Base-by-base conservation (phyloP, 2,113 vertebrate species). In the Ploceus nigricollis region DNA sequence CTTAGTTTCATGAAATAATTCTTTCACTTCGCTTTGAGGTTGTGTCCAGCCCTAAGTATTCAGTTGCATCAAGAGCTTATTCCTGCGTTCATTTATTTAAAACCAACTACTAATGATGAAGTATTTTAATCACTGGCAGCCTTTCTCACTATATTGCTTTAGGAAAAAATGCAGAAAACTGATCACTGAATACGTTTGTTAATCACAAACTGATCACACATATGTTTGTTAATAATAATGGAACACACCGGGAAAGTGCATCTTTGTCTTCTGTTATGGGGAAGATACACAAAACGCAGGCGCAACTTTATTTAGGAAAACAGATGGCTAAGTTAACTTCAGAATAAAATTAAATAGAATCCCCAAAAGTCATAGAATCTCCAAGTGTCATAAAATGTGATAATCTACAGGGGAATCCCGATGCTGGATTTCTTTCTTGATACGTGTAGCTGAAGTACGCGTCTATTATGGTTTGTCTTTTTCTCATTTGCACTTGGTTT, bases 361-460 rank as follows among this genome's bases (percentile, higher is more conserved):
- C 20, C 20, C 15, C 2, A 1, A 39, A 92, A 28, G 3, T 68
- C 21, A 58, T 50, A 54, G 47, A 57, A 66, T 73, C 20, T 21
- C 21, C 2, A 1, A 54, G 90, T 22, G 3, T 75, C 30, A 69
- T 9, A 81, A 15, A 10, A 50, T 23, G 5, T 42, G 18, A 6
- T 57, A 37, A 72, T 69, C 18, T 9, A 12, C 23, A 33, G 12
- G 12, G 13, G 33, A 86, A 66, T 61, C 27, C 18, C 63, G 37
- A 45, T 71, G 28, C 39, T 77, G 45, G 20, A 35, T 89, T 83
- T 92, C 7, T 86, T 69, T 89, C 20, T 76, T 76, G 40, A 48
- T 48, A 25, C 5, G 14, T 39, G n/a, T 83, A 61, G 7, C 33
- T 61, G 42, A 87, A 77, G n/a, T 50, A 42, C 0, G 0, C 10